Evolutionary conservation across 2,113 vertebrate genomes (phyloP), one percentile per base, ranked within the genome.

Genomic region (Trochalopteron elliotii): DNA sequence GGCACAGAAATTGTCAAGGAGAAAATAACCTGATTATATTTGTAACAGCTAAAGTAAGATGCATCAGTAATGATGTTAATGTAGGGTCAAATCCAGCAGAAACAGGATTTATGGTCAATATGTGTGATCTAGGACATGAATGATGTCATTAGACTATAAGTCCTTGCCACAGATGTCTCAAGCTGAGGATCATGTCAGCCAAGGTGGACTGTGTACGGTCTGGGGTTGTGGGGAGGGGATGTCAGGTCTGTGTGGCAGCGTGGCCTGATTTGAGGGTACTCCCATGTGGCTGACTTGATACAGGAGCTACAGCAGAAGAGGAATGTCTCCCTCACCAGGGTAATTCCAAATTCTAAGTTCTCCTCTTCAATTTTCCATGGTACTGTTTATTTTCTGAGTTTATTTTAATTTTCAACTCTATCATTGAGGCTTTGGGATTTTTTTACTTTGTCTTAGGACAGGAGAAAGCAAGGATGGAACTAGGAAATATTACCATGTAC

Each of bases 261-360:
- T 0, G 2, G 21, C 0, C 2, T 30, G 45, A 9, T 44, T 19
- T 14, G 24, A 57, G 13, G 5, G 11, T 50, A 15, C 30, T 71
- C 14, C 30, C 11, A 12, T 1, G 3, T 19, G 53, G 12, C n/a
- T 74, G 42, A 2, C 21, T 40, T 63, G 12, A 6, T 40, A 19
- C 2, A 25, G 42, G 55, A 87, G 22, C 10, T 52, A 19, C 53
- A 84, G 31, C n/a, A 45, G 15, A 10, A 70, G 37, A 72, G 28
- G 15, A 69, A 25, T 1, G 3, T 67, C 47, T 53, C 52, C 33
- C 25, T 52, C n/a, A n/a, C 23, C 0, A 2, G 7, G 7, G 6
- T 27, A 37, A 40, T 89, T 61, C n/a, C 53, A 56, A 87, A 44
- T 70, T 76, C 20, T 18, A 18, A 7, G 4, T 69, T 30, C 0